phyloP scores from a whole-genome alignment of 1,140 invertebrate species.

The Phocides pigmalion region DNA sequence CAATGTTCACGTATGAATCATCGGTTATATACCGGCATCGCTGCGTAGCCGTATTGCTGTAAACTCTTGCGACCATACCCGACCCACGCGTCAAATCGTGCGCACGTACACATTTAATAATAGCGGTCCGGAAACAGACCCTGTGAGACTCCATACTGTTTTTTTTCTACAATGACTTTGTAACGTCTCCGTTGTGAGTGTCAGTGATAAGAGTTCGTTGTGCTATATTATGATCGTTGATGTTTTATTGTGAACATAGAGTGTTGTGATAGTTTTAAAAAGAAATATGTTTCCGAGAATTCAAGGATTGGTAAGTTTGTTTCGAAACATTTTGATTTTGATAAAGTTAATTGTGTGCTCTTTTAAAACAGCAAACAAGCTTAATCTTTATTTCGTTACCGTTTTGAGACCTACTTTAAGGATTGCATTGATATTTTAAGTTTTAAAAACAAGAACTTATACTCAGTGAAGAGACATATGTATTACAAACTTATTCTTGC shows the following conservation, averaged over 20 bases:
- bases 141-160: constrained; percentile 32
- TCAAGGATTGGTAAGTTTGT: constrained; percentile 68
- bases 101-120: constrained; percentile 52
- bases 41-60: constrained; percentile 18
- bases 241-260: constrained; percentile 46
- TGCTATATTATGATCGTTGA: constrained; percentile 42
- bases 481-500: too few relatives aligned
- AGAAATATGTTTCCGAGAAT: constrained; percentile 72
- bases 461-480: too few relatives aligned
- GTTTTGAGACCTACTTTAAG: not conserved
- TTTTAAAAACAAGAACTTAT: too few relatives aligned
- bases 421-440: too few relatives aligned
- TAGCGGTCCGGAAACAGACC: constrained; percentile 38
- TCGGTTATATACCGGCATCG: constrained; percentile 35
- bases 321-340: constrained; percentile 11
- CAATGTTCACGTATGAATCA: constrained; percentile 47
- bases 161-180: constrained; percentile 39
- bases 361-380: not conserved
- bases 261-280: constrained; percentile 37
- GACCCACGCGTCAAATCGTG: constrained; percentile 50
- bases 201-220: constrained; percentile 52
- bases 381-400: not conserved
- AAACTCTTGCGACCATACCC: constrained; percentile 43
- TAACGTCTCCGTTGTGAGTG: constrained; percentile 41
- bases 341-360: not conserved